Conservation (phyloP, 2,797 vertebrate genomes). For the Centropyge bicolor region DNA sequence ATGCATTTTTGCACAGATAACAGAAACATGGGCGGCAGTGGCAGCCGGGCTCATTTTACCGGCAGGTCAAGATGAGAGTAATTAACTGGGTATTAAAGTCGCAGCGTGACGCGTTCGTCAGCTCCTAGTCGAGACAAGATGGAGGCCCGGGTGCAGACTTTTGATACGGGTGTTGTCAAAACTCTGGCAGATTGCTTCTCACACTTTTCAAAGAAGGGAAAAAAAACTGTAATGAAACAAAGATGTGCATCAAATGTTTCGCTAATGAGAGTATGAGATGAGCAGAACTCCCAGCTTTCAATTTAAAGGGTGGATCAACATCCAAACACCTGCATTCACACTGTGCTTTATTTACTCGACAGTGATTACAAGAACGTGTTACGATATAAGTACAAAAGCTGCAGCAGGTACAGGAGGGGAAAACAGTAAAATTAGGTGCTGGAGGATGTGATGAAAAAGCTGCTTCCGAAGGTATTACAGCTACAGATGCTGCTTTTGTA, state of each 20-base stretch:
- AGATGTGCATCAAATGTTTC: conserved; percentile 6
- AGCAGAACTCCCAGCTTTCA: neutral
- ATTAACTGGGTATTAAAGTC: conserved; percentile 80
- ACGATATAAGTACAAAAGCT: conserved; percentile 5
- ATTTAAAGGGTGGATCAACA: neutral
- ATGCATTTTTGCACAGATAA: conserved; percentile 83
- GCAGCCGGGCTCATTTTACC: conserved; percentile 70
- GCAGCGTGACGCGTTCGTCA: conserved; percentile 43
- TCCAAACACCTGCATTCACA: neutral
- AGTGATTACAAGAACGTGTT: neutral
- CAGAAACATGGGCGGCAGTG: conserved; percentile 66
- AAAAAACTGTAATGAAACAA: conserved; percentile 11
- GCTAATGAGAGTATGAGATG: conserved; percentile 4
- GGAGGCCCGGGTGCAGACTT: conserved; percentile 47
- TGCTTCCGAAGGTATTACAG: neutral
- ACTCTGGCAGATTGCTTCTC: conserved; percentile 40
- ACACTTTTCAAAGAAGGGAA: conserved; percentile 5
- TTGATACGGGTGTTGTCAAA: conserved; percentile 59
- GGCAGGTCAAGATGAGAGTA: conserved; percentile 84
- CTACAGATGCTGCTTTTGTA: conserved; percentile 27
- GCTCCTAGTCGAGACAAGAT: conserved; percentile 57
- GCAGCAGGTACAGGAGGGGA: neutral
- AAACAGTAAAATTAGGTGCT: neutral
- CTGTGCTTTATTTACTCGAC: neutral
- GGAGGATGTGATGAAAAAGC: conserved; percentile 19